phyloP scores from a whole-genome alignment of 1,140 invertebrate species.

The Macrobrachium rosenbergii region DNA sequence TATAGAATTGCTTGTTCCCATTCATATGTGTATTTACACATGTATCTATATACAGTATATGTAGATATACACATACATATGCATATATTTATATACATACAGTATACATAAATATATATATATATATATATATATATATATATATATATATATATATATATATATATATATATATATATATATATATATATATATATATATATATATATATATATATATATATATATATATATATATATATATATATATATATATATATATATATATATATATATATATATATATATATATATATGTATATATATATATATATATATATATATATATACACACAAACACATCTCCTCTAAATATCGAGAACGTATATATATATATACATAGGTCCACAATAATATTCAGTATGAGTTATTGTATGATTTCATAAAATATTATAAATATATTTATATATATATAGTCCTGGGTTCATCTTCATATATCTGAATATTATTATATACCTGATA shows the following conservation, averaged over 20 bases:
- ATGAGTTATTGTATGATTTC: too few species aligned
- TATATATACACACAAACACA: slow-evolving; percentile 5
- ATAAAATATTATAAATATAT: too few species aligned
- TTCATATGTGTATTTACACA: neutral
- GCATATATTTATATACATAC: slow-evolving; percentile 26
- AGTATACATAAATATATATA: too few species aligned
- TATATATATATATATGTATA: slow-evolving; percentile 11
- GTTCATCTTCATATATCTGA: too few species aligned
- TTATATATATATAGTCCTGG: too few species aligned
- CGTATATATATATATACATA: slow-evolving; percentile 22
- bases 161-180: slow-evolving; percentile 14
- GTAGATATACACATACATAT: slow-evolving; percentile 18
- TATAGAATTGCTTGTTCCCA: neutral
- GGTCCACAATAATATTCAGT: too few species aligned
- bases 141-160: slow-evolving; percentile 27
- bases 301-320: slow-evolving; percentile 13
- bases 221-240: slow-evolving; percentile 13
- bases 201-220: slow-evolving; percentile 13
- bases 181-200: neutral
- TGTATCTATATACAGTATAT: slow-evolving; percentile 11
- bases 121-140: slow-evolving; percentile 20
- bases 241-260: slow-evolving; percentile 12
- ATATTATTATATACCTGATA: too few species aligned
- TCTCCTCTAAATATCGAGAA: neutral
- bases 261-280: slow-evolving; percentile 25